Conservation (phyloP, 2,888 invertebrate genomes). For the Ecliptopera silaceata region DNA sequence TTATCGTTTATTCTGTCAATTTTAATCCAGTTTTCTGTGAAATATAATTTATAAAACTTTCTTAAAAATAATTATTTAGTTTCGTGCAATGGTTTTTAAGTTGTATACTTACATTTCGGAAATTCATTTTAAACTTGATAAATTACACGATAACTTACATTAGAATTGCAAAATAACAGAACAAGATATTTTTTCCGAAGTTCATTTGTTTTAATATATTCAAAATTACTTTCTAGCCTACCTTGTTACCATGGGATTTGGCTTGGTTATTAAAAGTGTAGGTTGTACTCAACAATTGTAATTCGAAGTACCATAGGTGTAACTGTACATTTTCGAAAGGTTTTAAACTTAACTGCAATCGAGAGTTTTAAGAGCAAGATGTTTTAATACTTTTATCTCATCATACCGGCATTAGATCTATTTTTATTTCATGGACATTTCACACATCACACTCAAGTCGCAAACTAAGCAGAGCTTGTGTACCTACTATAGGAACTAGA, state of each 20-base stretch:
- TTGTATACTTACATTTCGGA: too few species aligned
- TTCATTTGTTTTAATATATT: background rate
- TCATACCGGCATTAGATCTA: background rate
- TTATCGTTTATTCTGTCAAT: too few species aligned
- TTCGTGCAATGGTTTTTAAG: too few species aligned
- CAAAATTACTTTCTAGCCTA: background rate
- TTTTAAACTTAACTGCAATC: constrained; percentile 34
- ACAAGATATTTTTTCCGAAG: background rate
- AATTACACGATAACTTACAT: too few species aligned
- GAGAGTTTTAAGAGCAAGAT: constrained; percentile 30
- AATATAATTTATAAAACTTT: too few species aligned
- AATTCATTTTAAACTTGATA: too few species aligned
- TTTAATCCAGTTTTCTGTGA: too few species aligned
- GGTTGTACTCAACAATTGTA: background rate
- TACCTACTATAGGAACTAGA: too few species aligned
- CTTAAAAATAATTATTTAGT: too few species aligned
- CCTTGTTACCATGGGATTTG: background rate
- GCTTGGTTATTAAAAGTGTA: background rate
- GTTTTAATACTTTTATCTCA: constrained; percentile 38
- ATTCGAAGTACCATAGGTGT: constrained; percentile 11
- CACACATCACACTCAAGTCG: too few species aligned
- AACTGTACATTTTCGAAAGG: constrained; percentile 39
- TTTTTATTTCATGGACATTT: too few species aligned
- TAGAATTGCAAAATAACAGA: background rate
- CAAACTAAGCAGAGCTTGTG: too few species aligned